phyloP scores from a whole-genome alignment of 2,113 vertebrate genomes.

The Mormyrus lacerda region DNA sequence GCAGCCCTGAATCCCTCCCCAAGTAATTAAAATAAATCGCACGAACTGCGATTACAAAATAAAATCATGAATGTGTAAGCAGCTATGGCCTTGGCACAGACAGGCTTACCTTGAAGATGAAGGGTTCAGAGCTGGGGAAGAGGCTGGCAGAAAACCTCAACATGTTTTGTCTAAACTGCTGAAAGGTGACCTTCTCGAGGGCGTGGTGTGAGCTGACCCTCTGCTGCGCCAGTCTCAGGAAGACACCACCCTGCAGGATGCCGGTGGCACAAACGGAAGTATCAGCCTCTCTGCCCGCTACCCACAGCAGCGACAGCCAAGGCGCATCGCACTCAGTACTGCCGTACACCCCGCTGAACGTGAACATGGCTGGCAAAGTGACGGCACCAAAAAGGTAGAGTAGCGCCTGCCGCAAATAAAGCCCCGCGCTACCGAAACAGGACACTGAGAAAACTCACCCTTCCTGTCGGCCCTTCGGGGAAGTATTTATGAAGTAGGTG shows the following conservation, averaged over 20 bases:
- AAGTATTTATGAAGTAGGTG: constrained; percentile 65
- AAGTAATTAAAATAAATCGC: not conserved
- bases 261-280: not conserved
- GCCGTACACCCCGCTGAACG: not conserved
- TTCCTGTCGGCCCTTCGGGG: constrained; percentile 54
- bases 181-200: constrained; percentile 64
- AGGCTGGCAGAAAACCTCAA: constrained; percentile 63
- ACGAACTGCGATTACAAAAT: not conserved
- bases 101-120: constrained; percentile 63
- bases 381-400: not conserved
- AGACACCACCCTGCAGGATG: constrained; percentile 58
- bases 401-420: not conserved
- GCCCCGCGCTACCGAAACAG: not conserved
- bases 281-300: not conserved
- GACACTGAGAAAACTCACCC: constrained; percentile 57
- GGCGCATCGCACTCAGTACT: not conserved
- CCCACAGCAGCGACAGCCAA: not conserved
- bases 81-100: not conserved
- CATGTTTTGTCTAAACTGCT: constrained; percentile 68
- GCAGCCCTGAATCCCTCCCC: not conserved
- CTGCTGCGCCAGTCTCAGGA: constrained; percentile 60
- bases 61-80: not conserved
- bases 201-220: constrained; percentile 59
- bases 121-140: constrained; percentile 53
- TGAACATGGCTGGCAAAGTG: not conserved